Evolutionary conservation across 2,797 vertebrate species (phyloP).

Genomic region (Notolabrus celidotus): DNA sequence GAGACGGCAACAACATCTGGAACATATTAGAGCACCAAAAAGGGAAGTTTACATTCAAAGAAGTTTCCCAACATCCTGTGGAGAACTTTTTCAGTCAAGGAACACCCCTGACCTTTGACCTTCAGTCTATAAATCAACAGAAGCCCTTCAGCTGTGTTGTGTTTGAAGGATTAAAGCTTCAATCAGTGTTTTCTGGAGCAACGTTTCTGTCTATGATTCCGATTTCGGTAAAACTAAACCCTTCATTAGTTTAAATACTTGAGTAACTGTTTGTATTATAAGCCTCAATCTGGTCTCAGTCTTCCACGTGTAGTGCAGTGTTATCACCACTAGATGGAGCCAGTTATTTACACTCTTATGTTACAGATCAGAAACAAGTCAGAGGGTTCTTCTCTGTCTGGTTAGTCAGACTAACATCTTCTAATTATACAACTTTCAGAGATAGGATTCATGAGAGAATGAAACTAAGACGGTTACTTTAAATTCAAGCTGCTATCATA

Average conservation of each 20-base stretch:
- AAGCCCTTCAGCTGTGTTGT: not conserved
- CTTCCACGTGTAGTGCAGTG: conserved; percentile 1
- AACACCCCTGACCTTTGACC: not conserved
- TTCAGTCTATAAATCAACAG: not conserved
- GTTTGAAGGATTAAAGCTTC: too few relatives aligned
- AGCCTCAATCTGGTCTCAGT: too few relatives aligned
- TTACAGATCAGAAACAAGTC: too few relatives aligned
- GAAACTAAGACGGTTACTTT: too few relatives aligned
- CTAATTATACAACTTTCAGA: too few relatives aligned
- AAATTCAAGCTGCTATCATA: too few relatives aligned
- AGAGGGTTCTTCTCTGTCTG: too few relatives aligned
- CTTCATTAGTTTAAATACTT: not conserved
- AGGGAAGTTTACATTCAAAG: not conserved
- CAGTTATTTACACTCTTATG: conserved; percentile 11
- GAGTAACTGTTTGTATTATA: not conserved
- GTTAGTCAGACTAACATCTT: too few relatives aligned
- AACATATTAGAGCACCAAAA: not conserved
- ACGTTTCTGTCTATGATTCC: not conserved
- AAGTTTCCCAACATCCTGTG: not conserved
- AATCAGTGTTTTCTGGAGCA: not conserved
- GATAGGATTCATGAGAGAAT: too few relatives aligned
- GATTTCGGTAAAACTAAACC: not conserved
- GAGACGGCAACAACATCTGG: too few relatives aligned
- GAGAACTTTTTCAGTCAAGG: not conserved
- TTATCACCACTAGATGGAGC: conserved; percentile 64